Evolutionary conservation across 2,888 invertebrate species (phyloP), one percentile per base, ranked within the genome.

Genomic region (Sinodicranocentrus sp.): DNA sequence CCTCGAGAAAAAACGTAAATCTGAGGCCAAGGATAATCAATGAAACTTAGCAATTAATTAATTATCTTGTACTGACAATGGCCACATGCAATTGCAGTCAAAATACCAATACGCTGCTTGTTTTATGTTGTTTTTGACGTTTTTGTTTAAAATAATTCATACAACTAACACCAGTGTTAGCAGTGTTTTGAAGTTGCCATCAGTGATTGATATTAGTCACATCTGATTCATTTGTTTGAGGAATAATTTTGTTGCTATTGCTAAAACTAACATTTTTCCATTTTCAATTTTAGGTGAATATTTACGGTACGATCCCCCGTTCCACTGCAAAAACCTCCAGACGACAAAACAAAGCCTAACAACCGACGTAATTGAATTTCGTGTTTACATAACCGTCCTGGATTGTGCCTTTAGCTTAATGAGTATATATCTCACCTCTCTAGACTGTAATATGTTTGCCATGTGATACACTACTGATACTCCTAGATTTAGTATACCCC

Each of bases 261-360:
- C 19, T 23, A 13, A 68, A 57, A 68, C 33, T 19, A 75, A 52
- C 28, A 43, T 26, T 72, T 75, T 67, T 19, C 8, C 17, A 54
- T 68, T 65, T 28, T 78, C 26, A 33, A 54, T 78, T 59, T 84
- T 80, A 85, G 85, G 84, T 71, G 67, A 85, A 80, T 54, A 54
- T 52, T 71, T 84, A 84, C 72, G 85, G 84, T 44, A 85, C 85
- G 52, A 61, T 85, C 25, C 85, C 85, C 48, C 76, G 85, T 52
- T 25, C 85, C 57, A 82, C 83, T 15, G 52, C 72, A n/a, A 82
- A 72, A 73, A 28, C 78, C 1, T 54, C 61, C 17, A 76, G 80
- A 17, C 75, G 85, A 76, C 57, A 70, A 77, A 48, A 39, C 43
- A 80, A 67, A 72, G 23, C 43, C 28, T 52, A 77, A 65, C 23